Conservation (phyloP, 2,888 invertebrate genomes). For the Eilema depressum region DNA sequence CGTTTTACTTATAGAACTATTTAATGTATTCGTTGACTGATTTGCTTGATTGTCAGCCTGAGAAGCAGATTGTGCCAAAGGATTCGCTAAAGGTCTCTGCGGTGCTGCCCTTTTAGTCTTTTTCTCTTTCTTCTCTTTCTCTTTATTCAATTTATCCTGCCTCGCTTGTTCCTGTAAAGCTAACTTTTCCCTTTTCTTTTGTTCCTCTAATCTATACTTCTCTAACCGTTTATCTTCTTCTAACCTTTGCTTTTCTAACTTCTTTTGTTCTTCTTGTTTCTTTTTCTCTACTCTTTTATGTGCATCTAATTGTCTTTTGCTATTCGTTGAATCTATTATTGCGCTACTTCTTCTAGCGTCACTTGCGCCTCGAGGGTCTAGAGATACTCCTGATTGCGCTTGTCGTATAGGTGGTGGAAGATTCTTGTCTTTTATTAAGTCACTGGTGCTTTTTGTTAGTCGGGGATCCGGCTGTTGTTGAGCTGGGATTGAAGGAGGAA, state of each 20-base stretch:
- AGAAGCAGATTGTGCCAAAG: slow-evolving; percentile 30
- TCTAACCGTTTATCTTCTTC: slow-evolving; percentile 69
- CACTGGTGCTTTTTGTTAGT: slow-evolving; percentile 66
- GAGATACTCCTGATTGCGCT: slow-evolving; percentile 64
- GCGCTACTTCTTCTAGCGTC: slow-evolving; percentile 32
- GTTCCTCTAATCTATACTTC: slow-evolving; percentile 66
- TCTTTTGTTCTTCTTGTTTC: slow-evolving; percentile 45
- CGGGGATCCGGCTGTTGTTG: slow-evolving; percentile 44
- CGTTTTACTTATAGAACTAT: slow-evolving; percentile 76
- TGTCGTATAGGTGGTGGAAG: slow-evolving; percentile 52
- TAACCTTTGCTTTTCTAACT: slow-evolving; percentile 54
- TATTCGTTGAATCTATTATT: slow-evolving; percentile 18
- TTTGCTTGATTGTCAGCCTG: slow-evolving; percentile 29
- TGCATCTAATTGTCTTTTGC: slow-evolving; percentile 41
- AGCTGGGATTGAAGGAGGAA: background rate
- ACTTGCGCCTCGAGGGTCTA: slow-evolving; percentile 59
- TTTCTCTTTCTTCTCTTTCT: slow-evolving; percentile 49
- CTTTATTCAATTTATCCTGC: slow-evolving; percentile 48
- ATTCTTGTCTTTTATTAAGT: slow-evolving; percentile 56
- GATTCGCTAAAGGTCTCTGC: slow-evolving; percentile 37
- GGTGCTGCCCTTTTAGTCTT: slow-evolving; percentile 48
- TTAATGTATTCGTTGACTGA: slow-evolving; percentile 69
- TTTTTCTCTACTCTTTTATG: slow-evolving; percentile 44
- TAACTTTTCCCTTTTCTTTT: slow-evolving; percentile 63
- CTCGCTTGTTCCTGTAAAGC: slow-evolving; percentile 53